Percentiles rank a stretch among this genome's conserved stretches.
Conservation (phyloP, 2,888 invertebrate genomes). For the Parasteatoda lunata region DNA sequence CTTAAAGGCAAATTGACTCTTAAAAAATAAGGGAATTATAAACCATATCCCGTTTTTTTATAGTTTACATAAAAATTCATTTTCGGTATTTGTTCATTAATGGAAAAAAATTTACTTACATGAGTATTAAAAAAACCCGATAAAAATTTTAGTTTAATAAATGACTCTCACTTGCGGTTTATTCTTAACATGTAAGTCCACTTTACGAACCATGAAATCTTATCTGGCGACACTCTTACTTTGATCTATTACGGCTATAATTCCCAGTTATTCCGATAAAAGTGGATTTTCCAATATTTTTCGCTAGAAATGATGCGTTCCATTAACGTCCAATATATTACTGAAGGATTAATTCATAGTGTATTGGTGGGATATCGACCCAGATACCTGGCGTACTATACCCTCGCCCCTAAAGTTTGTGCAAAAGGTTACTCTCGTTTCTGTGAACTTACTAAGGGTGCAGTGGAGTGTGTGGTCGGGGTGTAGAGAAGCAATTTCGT, state of each 20-base stretch:
- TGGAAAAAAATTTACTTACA: too few species aligned
- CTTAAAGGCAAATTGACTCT: too few species aligned
- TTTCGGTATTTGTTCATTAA: too few species aligned
- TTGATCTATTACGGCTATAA: constrained; percentile 24
- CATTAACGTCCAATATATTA: constrained; percentile 53
- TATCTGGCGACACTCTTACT: neutral
- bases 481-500: constrained; percentile 46
- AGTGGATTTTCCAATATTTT: constrained; percentile 47
- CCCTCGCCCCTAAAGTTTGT: constrained; percentile 11
- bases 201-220: neutral
- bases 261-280: constrained; percentile 18
- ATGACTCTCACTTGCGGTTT: neutral
- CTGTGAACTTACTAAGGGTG: constrained; percentile 39
- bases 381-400: constrained; percentile 8
- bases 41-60: too few species aligned
- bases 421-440: constrained; percentile 31
- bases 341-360: constrained; percentile 27
- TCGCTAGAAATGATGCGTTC: constrained; percentile 48
- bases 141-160: neutral
- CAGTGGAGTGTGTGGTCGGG: constrained; percentile 34
- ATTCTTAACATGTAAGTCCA: neutral
- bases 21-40: too few species aligned
- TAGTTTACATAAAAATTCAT: too few species aligned
- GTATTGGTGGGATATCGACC: constrained; percentile 12
- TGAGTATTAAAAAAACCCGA: neutral